Evolutionary conservation across 2,113 vertebrate species (phyloP), one percentile per base, ranked within the genome.

Genomic region (Rostratula benghalensis): DNA sequence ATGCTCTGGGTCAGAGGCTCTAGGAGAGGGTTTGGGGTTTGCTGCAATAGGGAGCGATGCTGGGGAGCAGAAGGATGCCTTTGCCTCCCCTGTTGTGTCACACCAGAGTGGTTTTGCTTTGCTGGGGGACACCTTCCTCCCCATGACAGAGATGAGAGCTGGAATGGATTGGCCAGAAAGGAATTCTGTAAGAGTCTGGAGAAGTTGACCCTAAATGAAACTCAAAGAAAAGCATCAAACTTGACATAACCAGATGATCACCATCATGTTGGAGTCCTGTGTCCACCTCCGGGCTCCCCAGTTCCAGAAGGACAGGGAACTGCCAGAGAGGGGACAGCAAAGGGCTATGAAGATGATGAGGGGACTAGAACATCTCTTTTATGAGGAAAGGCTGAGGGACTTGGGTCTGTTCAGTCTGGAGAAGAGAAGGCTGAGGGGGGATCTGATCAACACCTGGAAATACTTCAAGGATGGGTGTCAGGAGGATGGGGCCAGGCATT

Each of bases 161-260:
- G 89, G 28, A 60, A 2, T 11, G 5, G 3, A 70, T n/a, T 5
- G 4, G 3, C 68, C 82, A 25, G 57, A 9, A n/a, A 20, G 18
- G 12, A 67, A 68, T 71, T 33, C 53, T 51, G 22, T 8, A 1
- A 7, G 9, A 22, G 9, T 6, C 78, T 3, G 3, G 20, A 71
- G 51, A 46, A 1, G 37, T 25, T 24, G 6, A 45, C 71, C 76
- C 67, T 16, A 16, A 90, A 35, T 0, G 0, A 78, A 85, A 68
- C 43, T 51, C 39, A 3, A 43, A 31, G 45, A 13, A 83, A 53
- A 43, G 0, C 73, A 3, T 18, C 39, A 0, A 50, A 17, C 43
- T 2, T 2, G 12, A 5, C 30, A 0, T 0, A 13, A 13, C 63
- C 63, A 3, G 31, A 2, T 0, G 0, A 10, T 14, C 1, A 0